Evolutionary conservation across 2,797 vertebrate species (phyloP), one percentile per base, ranked within the genome.

Genomic region (Tauraco hartlaubi): DNA sequence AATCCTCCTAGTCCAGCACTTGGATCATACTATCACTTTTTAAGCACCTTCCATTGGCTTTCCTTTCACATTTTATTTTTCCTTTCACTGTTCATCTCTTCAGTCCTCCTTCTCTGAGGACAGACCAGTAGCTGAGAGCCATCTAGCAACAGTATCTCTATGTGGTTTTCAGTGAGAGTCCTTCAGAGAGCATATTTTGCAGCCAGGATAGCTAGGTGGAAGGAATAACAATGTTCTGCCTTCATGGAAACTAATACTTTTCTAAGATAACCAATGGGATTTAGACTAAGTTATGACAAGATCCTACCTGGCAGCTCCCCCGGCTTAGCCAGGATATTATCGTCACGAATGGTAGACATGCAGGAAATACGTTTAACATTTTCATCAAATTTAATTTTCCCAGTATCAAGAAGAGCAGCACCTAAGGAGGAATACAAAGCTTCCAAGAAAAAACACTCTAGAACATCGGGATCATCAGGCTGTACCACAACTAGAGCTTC

Each of bases 381-480:
- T n/a, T 98, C 98, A 48, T 99, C 99, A 95, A 99, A 99, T 86
- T 97, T 99, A 25, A 90, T 55, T 95, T 99, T 98, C 43, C 96
- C 98, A 1, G 73, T 88, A 44, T 99, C 99, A 7, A 99, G 94
- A 74, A 99, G 97, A 12, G 98, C 88, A 55, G 99, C 99, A 5
- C 99, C 99, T 23, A 99, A 97, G 5, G 99, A 99, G 72, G 98
- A 99, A 96, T 98, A 99, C 44, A 99, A 97, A 33, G 99, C 99
- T 97, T 99, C 99, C 85, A 99, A 95, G 96, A 99, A 99, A 96
- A 97, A 99, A 97, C 99, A 98, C 94, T 99, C 99, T 75, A 99
- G 95, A 46, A 99, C 97, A 23, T 98, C 98, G 1, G 92, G 84
- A n/a, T 96, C 97, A 49, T 98, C 96, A 6, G 90, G 73, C 71